These are phyloP conservation scores for Nesoenas mayeri DNA, from an alignment of 2,113 vertebrate species.

Conservation along the genomic window DNA sequence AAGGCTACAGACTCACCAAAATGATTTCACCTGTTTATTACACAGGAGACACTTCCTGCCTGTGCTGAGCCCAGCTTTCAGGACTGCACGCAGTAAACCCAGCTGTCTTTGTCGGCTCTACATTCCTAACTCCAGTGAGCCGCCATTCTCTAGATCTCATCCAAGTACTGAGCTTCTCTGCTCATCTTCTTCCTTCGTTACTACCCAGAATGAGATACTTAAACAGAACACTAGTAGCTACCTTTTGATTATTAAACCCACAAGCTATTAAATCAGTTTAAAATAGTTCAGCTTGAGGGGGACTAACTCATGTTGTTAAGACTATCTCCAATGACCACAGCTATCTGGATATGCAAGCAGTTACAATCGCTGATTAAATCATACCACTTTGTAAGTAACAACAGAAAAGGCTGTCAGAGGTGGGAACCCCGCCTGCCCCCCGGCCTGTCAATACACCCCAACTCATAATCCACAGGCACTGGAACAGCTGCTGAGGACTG, in stretches of 20 bases:
- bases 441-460: not conserved
- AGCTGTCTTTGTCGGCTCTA: not conserved
- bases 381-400: not conserved
- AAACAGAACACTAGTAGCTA: not conserved
- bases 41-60: not conserved
- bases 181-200: not conserved
- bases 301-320: not conserved
- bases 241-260: not conserved
- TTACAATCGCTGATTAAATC: not conserved
- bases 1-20: not conserved
- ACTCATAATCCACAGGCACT: not conserved
- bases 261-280: not conserved
- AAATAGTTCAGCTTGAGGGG: not conserved
- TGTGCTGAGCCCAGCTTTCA: not conserved
- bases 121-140: not conserved
- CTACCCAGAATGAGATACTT: not conserved
- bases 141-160: not conserved
- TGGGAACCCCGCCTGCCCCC: not conserved
- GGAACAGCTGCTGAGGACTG: accelerated
- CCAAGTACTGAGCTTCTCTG: not conserved
- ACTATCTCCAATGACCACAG: no score
- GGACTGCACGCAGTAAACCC: not conserved
- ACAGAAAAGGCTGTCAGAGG: not conserved
- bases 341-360: not conserved
- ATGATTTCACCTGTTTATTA: not conserved